Conservation (phyloP, 2,888 invertebrate species). For the Deilephila elpenor region DNA sequence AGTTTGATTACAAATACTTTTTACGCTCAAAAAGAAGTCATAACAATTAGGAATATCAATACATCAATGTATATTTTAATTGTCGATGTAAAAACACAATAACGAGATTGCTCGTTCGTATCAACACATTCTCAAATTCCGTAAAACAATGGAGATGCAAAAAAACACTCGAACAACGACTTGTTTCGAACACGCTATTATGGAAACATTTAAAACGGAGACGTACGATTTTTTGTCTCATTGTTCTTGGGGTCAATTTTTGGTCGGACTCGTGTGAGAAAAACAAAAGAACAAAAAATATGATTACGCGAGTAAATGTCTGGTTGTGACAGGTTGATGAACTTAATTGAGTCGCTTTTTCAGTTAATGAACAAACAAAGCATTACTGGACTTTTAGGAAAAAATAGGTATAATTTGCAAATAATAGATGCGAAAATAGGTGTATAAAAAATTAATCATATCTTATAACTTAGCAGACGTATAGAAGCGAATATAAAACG, state of each 20-base stretch:
- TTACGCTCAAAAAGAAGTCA: too few relatives aligned
- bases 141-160: slow-evolving; percentile 49
- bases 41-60: neutral
- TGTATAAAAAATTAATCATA: too few relatives aligned
- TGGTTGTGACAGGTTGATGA: slow-evolving; percentile 12
- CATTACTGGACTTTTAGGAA: neutral
- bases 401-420: too few relatives aligned
- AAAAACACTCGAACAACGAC: slow-evolving; percentile 33
- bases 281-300: slow-evolving; percentile 8
- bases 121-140: slow-evolving; percentile 51
- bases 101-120: slow-evolving; percentile 34
- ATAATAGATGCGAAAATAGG: too few relatives aligned
- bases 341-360: neutral
- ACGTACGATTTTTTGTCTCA: slow-evolving; percentile 17
- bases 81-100: slow-evolving; percentile 1
- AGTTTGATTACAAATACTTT: too few relatives aligned
- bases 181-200: slow-evolving; percentile 11
- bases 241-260: slow-evolving; percentile 9
- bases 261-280: neutral
- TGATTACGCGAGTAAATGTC: neutral
- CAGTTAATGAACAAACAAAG: neutral
- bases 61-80: neutral
- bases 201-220: slow-evolving; percentile 19
- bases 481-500: too few relatives aligned
- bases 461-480: too few relatives aligned